A percentile compares a stretch with the other conserved stretches of the same genome.
phyloP scores from a whole-genome alignment of 2,888 invertebrate genomes.

The Apodemia duryi region DNA sequence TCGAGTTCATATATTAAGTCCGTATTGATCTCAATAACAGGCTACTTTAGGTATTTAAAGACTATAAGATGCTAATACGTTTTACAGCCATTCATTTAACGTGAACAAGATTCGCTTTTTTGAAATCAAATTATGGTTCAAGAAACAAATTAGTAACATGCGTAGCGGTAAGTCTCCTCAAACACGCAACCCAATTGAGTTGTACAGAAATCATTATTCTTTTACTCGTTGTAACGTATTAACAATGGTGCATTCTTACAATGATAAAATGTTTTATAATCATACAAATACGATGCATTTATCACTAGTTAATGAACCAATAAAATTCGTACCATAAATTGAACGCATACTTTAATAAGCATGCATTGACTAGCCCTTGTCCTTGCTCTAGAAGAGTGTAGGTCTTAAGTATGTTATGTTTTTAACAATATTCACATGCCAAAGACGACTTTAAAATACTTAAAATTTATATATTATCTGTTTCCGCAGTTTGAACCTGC shows the following conservation, averaged over 20 bases:
- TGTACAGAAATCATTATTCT: slow-evolving; percentile 2
- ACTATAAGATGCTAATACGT: slow-evolving; percentile 20
- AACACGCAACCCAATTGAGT: slow-evolving; percentile 23
- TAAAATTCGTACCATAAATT: slow-evolving; percentile 40
- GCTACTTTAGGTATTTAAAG: slow-evolving; percentile 10
- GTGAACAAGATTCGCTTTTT: slow-evolving; percentile 17
- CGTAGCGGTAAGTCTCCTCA: slow-evolving; percentile 18
- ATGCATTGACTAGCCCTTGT: no score
- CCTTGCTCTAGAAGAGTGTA: slow-evolving; percentile 40
- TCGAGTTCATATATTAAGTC: slow-evolving; percentile 14
- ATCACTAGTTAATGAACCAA: slow-evolving; percentile 67
- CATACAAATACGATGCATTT: slow-evolving; percentile 62
- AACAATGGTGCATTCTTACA: slow-evolving; percentile 33
- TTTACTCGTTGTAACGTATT: slow-evolving; percentile 51
- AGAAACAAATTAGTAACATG: slow-evolving; percentile 21
- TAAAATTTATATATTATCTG: no score
- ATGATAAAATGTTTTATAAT: slow-evolving; percentile 66
- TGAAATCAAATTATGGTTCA: slow-evolving; percentile 20
- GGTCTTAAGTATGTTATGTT: no score
- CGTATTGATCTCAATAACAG: slow-evolving; percentile 16
- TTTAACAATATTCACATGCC: no score
- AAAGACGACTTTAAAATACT: no score
- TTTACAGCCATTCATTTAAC: slow-evolving; percentile 19
- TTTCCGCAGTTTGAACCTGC: no score
- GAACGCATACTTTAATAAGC: slow-evolving; percentile 35